Evolutionary conservation across 2,888 invertebrate species (phyloP).

Genomic region (Hipparchia semele): DNA sequence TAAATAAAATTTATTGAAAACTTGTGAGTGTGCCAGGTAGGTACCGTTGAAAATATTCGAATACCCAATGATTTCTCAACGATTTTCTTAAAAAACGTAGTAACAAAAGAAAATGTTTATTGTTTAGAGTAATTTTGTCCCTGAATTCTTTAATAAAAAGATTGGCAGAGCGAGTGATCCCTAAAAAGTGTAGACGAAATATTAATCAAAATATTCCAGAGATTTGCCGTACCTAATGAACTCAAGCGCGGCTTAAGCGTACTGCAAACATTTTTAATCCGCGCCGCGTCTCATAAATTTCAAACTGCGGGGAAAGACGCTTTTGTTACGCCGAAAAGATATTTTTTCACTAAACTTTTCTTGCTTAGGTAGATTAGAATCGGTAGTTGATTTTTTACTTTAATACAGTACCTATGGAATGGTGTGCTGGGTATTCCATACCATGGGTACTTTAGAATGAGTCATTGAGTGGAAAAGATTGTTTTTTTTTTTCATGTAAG

Average conservation of each 20-base stretch:
- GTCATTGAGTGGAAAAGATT: no score
- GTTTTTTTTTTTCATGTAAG: no score
- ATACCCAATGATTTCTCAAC: not conserved
- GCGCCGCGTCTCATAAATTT: conserved; percentile 80
- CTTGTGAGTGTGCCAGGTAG: no score
- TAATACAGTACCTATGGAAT: not conserved
- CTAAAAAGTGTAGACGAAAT: conserved; percentile 76
- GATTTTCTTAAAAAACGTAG: not conserved
- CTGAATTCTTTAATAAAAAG: conserved; percentile 44
- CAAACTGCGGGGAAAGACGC: conserved; percentile 69
- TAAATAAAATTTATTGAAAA: no score
- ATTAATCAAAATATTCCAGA: conserved; percentile 77
- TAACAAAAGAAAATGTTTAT: conserved; percentile 11
- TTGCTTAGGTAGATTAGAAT: conserved; percentile 54
- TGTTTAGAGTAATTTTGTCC: conserved; percentile 2
- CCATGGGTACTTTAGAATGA: no score
- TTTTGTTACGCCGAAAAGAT: conserved; percentile 75
- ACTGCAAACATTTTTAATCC: conserved; percentile 80
- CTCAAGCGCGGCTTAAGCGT: conserved; percentile 67
- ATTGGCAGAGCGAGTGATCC: conserved; percentile 64
- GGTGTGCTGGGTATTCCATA: no score
- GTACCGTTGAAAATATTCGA: not conserved
- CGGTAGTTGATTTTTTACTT: conserved; percentile 14
- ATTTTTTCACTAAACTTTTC: conserved; percentile 73
- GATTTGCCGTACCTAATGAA: conserved; percentile 69